A percentile compares a stretch with the other conserved stretches of the same genome.
Conservation (phyloP, 1,140 invertebrate species). For the Diabrotica virgifera region DNA sequence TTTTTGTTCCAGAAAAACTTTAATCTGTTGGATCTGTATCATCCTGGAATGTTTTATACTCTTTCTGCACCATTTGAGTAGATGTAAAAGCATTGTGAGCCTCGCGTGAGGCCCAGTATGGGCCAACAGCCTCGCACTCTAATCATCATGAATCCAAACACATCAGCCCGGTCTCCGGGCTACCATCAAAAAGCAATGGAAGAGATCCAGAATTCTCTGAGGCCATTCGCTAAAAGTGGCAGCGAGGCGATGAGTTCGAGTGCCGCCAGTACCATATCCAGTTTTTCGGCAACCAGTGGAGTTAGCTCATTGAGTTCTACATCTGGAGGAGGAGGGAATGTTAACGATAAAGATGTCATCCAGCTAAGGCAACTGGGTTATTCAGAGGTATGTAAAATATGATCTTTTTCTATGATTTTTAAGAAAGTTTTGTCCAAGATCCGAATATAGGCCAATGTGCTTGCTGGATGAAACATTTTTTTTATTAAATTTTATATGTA, state of each 20-base stretch:
- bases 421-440: too few species aligned
- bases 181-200: slow-evolving; percentile 86
- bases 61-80: not conserved
- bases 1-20: not conserved
- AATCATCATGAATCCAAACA: slow-evolving; percentile 64
- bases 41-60: not conserved
- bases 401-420: too few species aligned
- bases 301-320: slow-evolving; percentile 59
- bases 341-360: slow-evolving; percentile 54
- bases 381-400: slow-evolving; percentile 52
- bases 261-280: slow-evolving; percentile 72
- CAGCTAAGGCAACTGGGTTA: slow-evolving; percentile 61
- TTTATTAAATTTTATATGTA: too few species aligned
- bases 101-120: slow-evolving; percentile 56
- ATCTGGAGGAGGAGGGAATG: slow-evolving; percentile 60
- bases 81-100: not conserved
- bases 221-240: slow-evolving; percentile 77
- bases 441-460: too few species aligned
- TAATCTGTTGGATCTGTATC: slow-evolving; percentile 5
- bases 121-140: slow-evolving; percentile 54
- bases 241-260: slow-evolving; percentile 64
- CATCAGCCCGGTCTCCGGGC: slow-evolving; percentile 67
- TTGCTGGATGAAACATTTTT: too few species aligned
- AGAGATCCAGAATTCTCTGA: slow-evolving; percentile 80
- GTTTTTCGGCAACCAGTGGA: slow-evolving; percentile 64